Evolutionary conservation across 2,113 vertebrate genomes (phyloP), one percentile per base, ranked within the genome.

Genomic region (Ceyx margarethae): DNA sequence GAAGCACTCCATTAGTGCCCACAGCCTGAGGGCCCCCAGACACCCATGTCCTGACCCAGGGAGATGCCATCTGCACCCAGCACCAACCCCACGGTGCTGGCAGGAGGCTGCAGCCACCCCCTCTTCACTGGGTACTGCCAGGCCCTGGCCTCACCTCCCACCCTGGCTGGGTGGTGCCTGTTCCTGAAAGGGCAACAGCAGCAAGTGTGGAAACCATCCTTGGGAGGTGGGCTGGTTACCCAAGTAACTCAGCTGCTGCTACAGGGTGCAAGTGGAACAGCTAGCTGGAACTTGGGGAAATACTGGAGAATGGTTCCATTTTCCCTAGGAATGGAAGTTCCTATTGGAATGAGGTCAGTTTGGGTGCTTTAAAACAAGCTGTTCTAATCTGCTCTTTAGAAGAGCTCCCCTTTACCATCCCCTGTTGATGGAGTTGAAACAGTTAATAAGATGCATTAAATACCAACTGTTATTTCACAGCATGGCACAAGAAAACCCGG

Each of bases 11-110:
- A 9, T n/a, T 28, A 2, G 2, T 7, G 21, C 60, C 60, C 42
- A 56, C 0, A 1, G 40, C 15, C 21, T 20, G 19, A 48, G 16
- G 60, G 23, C 17, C 31, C 25, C 20, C 13, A n/a, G 40, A 28
- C 33, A 67, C 21, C 29, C 0, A 0, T 26, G 19, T 48, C 31
- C 58, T 1, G 3, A 17, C 9, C 10, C 13, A 13, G 6, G 40
- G 21, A 78, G 33, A 73, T 73, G 21, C 31, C 29, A 26, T 46
- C 33, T 23, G 17, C 46, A 43, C 21, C 10, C 16, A n/a, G 37
- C 25, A 13, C 18, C 23, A 13, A 13, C 18, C 23, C 13, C 50
- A 51, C 26, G 7, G 13, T 14, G 13, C 50, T 5, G 46, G 46
- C 33, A 48, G 78, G 78, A 61, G 45, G 18, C 31, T 35, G 4